Conservation (phyloP, 2,113 vertebrate species). For the Mesitornis unicolor region DNA sequence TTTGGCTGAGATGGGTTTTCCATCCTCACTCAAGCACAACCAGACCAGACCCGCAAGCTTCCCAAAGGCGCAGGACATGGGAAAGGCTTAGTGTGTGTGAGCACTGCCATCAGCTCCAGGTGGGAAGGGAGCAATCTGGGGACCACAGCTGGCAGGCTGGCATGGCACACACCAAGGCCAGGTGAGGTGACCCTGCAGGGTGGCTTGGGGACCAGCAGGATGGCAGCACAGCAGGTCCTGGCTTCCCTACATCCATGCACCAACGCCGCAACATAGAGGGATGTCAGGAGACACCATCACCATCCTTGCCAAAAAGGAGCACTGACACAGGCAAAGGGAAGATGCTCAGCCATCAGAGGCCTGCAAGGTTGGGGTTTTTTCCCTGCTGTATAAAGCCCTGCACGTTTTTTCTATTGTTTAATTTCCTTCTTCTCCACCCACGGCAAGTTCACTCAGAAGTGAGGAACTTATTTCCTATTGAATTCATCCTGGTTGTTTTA, state of each 20-base stretch:
- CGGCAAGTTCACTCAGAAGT: conserved; percentile 31
- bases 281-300: neutral
- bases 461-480: conserved; percentile 58
- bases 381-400: neutral
- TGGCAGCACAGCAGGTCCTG: accelerated
- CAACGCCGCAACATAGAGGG: accelerated
- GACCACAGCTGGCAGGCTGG: neutral
- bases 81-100: neutral
- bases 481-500: conserved; percentile 44
- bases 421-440: conserved; percentile 65
- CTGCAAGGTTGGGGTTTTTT: neutral
- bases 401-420: conserved; percentile 54
- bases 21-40: neutral
- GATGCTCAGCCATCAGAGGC: neutral
- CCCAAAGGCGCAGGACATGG: neutral
- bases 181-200: accelerated
- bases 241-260: neutral
- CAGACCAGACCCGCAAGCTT: neutral
- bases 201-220: neutral
- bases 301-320: neutral
- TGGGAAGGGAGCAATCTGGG: neutral
- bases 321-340: neutral
- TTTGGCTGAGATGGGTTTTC: neutral
- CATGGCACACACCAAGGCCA: accelerated
- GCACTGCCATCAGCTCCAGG: neutral